Base-by-base conservation (phyloP, 2,888 invertebrate species). In the Germaria angustata region DNA sequence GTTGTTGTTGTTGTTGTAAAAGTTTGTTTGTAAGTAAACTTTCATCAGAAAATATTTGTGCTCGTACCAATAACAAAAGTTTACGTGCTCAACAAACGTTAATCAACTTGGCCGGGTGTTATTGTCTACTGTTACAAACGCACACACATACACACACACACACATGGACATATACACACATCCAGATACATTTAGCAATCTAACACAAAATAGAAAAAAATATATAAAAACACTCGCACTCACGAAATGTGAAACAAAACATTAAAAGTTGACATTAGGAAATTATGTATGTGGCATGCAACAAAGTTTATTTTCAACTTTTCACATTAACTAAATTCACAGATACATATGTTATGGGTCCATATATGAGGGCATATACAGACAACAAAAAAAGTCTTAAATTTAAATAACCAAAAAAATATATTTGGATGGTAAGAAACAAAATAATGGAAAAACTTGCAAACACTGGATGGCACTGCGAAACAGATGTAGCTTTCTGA, bases 251-350 rank as follows among this genome's bases (percentile, higher is more conserved):
- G 85, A 87, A 85, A 85, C 84, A 86, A 85, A 86, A 85, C 84
- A 86, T 86, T 83, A 86, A 86, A 79, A 87, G 88, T 88, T 89
- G 89, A 88, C 89, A 88, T 88, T 87, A 87, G 80, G 83, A 69
- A 73, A 71, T 81, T 80, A 84, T 85, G 84, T 80, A 82, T 84
- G 84, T 80, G 86, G 85, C 86, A 84, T 84, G 88, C 87, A 86
- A 75, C 86, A 86, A 86, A 87, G 87, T 87, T 88, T 88, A 87
- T 88, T 87, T 87, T 86, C 85, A 87, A 87, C 87, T 86, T 87
- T 87, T 85, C 85, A 85, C 88, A 87, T 86, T 86, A 73, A 69
- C 63, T 51, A 71, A 20, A 39, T 20, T 49, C n/a, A 20, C 20
- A 36, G 22, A 22, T 34, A 55, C 22, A 59, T 9, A 59, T 3